phyloP scores from a whole-genome alignment of 1,140 invertebrate species.

The Drosophila saltans region DNA sequence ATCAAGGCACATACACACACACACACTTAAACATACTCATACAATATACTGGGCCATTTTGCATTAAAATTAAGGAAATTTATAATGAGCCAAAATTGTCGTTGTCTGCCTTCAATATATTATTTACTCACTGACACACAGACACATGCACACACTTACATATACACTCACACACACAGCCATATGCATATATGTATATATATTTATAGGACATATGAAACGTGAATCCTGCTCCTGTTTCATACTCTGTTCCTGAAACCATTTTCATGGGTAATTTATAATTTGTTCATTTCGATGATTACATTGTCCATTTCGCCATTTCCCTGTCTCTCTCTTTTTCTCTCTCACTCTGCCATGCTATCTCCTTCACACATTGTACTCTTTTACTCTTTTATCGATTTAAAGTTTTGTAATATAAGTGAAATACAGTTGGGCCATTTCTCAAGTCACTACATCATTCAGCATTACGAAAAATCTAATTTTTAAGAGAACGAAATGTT shows the following conservation, averaged over 20 bases:
- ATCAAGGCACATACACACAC: neutral
- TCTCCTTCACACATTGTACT: neutral
- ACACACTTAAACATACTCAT: too few relatives aligned
- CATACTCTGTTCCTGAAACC: constrained; percentile 4
- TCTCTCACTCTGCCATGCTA: neutral
- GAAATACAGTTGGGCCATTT: neutral
- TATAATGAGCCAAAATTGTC: constrained; percentile 80
- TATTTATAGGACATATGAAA: constrained; percentile 1
- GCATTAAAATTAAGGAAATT: constrained; percentile 81
- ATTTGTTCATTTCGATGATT: constrained; percentile 27
- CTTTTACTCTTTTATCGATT: constrained; percentile 4
- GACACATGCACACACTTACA: neutral
- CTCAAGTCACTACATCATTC: neutral
- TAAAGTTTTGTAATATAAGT: neutral
- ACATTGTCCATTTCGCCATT: constrained; percentile 5
- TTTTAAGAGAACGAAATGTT: neutral
- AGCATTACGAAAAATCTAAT: neutral
- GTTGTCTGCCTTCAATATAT: constrained; percentile 55
- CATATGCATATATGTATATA: neutral
- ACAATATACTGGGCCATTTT: constrained; percentile 51
- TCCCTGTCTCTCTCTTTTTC: neutral
- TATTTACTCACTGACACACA: constrained; percentile 28
- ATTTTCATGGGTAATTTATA: constrained; percentile 28
- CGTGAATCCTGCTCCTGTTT: constrained; percentile 4
- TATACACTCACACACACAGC: neutral